Base-by-base conservation (phyloP, 1,140 invertebrate genomes). In the Drosophila sucinea region DNA sequence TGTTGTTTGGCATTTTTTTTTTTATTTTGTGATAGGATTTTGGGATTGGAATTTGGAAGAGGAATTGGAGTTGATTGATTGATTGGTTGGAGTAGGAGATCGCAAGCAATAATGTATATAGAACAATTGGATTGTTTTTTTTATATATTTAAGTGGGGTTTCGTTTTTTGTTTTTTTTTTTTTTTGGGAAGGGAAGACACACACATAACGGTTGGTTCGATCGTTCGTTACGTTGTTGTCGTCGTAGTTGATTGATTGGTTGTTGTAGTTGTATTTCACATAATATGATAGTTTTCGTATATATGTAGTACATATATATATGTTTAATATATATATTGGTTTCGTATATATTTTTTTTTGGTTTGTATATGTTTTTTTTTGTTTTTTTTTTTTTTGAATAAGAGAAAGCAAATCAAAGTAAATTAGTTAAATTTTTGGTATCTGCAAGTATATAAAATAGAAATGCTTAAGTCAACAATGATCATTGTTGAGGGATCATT, bases 331-430 rank as follows among this genome's bases (percentile, higher is more conserved):
- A 51, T 73, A 64, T 85, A 62, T 78, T 56, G 63, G 62, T 69
- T 85, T 81, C 60, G 35, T 77, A 60, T 51, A 51, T 63, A 41
- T 38, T 33, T 65, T 65, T 77, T 65, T 73, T 44, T 41, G 55
- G 44, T 72, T 73, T 27, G n/a, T 74, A 44, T 41, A 17, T 58
- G 60, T 67, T 54, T 58, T 56, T 67, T 55, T 77, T 66, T 47
- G 58, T 70, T 74, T 71, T 70, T 75, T 78, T 68, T 70, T 83
- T 79, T 80, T 79, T 90, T 90, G 89, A 90, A 89, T 90, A 91
- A 90, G 89, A 90, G 79, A 90, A 90, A 90, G 87, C 89, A 90
- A 90, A 90, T 90, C 81, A 90, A 90, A 90, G 86, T 90, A 84
- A 90, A 90, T 90, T 90, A 90, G 89, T 90, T 90, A 89, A 89